Evolutionary conservation across 2,888 invertebrate genomes (phyloP).

Genomic region (Calliopum simillimum): DNA sequence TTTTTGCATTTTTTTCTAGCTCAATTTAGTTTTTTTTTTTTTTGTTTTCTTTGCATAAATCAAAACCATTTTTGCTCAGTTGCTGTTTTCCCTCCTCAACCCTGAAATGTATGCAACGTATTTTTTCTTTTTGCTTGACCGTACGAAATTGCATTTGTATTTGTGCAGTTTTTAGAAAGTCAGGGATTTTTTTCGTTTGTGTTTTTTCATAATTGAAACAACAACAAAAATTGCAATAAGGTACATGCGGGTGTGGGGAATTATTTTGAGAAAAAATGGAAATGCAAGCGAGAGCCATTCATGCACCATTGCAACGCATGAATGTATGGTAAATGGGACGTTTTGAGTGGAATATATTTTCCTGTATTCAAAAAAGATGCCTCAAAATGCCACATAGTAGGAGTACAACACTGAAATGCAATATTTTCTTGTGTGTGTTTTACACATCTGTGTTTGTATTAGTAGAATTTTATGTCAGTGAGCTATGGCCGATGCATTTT

Average conservation of each 20-base stretch:
- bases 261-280: neutral
- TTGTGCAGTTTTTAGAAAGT: neutral
- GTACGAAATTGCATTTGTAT: neutral
- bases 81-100: neutral
- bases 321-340: neutral
- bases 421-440: neutral
- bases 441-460: neutral
- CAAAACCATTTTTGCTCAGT: conserved; percentile 15
- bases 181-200: conserved; percentile 17
- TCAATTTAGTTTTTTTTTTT: neutral
- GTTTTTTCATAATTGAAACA: neutral
- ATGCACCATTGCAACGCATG: too few species aligned
- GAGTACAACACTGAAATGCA: neutral
- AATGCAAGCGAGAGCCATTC: too few species aligned
- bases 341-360: neutral
- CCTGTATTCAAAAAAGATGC: neutral
- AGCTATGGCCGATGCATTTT: neutral
- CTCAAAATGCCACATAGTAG: too few species aligned
- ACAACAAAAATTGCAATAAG: conserved; percentile 11
- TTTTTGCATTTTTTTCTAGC: neutral
- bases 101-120: neutral
- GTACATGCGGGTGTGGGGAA: neutral
- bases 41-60: conserved; percentile 21
- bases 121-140: conserved; percentile 6
- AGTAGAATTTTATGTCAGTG: neutral